Conservation (phyloP, 2,888 invertebrate species). For the Euphydryas editha region DNA sequence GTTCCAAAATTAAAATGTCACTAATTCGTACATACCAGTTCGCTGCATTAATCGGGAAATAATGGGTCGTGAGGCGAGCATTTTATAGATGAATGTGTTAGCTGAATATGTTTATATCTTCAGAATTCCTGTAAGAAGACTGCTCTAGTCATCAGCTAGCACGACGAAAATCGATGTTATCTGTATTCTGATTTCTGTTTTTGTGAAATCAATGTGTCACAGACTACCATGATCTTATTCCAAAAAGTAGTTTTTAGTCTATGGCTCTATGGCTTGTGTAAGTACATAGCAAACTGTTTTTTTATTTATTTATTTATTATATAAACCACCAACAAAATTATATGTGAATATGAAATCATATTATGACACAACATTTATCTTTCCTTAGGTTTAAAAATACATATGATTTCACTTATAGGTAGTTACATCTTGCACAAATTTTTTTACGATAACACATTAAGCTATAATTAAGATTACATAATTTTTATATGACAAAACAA, state of each 20-base stretch:
- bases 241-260: not conserved
- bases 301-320: too few species aligned
- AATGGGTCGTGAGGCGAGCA: constrained; percentile 65
- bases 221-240: not conserved
- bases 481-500: too few species aligned
- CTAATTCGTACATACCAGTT: constrained; percentile 55
- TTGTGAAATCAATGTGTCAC: not conserved
- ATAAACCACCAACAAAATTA: too few species aligned
- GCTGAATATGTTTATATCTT: not conserved
- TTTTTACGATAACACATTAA: too few species aligned
- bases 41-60: constrained; percentile 69
- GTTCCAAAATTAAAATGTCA: constrained; percentile 5
- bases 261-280: too few species aligned
- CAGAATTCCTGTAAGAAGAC: not conserved
- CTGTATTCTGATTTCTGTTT: not conserved
- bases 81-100: constrained; percentile 44
- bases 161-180: constrained; percentile 20
- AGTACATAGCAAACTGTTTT: too few species aligned
- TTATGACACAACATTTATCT: too few species aligned
- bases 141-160: not conserved
- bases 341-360: too few species aligned
- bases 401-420: too few species aligned
- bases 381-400: too few species aligned
- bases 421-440: too few species aligned
- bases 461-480: too few species aligned